phyloP scores from a whole-genome alignment of 2,797 vertebrate genomes.

The Oreortyx pictus region DNA sequence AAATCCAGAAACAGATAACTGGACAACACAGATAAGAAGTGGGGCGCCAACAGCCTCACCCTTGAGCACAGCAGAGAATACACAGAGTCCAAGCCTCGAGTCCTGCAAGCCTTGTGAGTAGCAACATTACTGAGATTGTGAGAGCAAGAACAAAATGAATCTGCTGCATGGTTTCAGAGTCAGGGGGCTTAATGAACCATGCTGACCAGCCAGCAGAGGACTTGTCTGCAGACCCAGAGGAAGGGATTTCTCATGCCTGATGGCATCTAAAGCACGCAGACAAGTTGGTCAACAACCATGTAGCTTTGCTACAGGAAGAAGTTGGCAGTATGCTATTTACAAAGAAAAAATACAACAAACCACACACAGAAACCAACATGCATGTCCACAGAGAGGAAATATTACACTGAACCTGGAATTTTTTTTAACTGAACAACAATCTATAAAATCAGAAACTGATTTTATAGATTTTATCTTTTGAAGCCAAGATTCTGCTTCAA shows the following conservation, averaged over 20 bases:
- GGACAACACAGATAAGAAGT: background rate
- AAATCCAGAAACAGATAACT: background rate
- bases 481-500: background rate
- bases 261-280: background rate
- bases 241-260: background rate
- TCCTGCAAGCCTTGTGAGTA: background rate
- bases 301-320: background rate
- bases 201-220: background rate
- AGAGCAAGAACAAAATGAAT: background rate
- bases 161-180: background rate
- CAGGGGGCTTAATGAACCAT: background rate
- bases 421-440: background rate
- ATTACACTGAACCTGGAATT: background rate
- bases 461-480: too few species aligned
- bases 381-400: background rate
- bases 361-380: background rate
- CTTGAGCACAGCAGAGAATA: background rate
- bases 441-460: background rate
- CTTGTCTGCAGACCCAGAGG: background rate
- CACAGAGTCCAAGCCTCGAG: background rate
- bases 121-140: rapidly evolving
- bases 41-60: background rate
- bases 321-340: rapidly evolving
- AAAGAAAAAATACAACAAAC: background rate
- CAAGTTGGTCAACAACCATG: background rate